Conservation (phyloP, 2,888 invertebrate genomes). For the Mythimna pallens region DNA sequence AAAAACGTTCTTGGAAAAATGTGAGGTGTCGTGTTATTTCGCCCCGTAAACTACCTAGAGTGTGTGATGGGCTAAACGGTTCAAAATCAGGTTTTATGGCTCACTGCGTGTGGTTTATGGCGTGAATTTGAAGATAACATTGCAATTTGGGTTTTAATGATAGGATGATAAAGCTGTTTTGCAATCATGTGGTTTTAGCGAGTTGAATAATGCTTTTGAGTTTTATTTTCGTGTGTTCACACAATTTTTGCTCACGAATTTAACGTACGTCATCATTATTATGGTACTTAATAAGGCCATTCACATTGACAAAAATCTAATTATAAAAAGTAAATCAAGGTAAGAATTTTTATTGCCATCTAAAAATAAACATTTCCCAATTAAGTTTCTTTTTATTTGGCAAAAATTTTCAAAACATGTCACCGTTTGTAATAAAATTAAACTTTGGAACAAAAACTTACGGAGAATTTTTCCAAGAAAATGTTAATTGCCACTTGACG, state of each 20-base stretch:
- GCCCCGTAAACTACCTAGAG: slow-evolving; percentile 25
- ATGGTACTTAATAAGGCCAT: background rate
- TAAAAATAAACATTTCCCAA: slow-evolving; percentile 19
- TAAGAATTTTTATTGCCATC: background rate
- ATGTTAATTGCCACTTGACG: slow-evolving; percentile 56
- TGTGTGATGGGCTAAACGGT: slow-evolving; percentile 28
- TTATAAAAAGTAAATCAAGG: background rate
- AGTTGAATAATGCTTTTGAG: background rate
- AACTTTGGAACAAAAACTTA: slow-evolving; percentile 43
- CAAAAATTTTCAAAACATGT: slow-evolving; percentile 23
- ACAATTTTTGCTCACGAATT: background rate
- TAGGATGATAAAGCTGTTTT: background rate
- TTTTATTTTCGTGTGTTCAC: no score
- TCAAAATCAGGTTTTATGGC: slow-evolving; percentile 41
- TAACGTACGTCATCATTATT: background rate
- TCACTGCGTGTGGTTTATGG: slow-evolving; percentile 46
- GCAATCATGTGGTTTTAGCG: slow-evolving; percentile 1
- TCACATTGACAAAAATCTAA: slow-evolving; percentile 16
- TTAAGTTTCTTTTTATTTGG: slow-evolving; percentile 8
- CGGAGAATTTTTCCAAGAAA: slow-evolving; percentile 52
- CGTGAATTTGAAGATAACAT: slow-evolving; percentile 32
- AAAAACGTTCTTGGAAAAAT: slow-evolving; percentile 40
- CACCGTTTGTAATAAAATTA: slow-evolving; percentile 22
- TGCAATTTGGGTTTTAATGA: slow-evolving; percentile 17
- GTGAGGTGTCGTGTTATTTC: slow-evolving; percentile 38